Conservation (phyloP, 2,888 invertebrate genomes). For the Ischnura elegans region DNA sequence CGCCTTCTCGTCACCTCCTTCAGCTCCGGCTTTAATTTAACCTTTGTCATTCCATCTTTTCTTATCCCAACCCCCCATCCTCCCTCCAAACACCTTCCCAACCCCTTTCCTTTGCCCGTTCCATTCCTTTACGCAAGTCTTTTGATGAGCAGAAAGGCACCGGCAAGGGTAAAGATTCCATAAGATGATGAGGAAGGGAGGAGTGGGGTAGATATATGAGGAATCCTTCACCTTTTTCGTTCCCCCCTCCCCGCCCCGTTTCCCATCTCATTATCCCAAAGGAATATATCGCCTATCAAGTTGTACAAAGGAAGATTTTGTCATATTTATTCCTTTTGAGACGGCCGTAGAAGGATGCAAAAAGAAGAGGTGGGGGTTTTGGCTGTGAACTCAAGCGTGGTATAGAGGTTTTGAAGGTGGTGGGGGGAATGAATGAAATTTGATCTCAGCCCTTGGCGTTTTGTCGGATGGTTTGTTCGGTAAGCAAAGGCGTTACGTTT, state of each 20-base stretch:
- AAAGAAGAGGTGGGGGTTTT: neutral
- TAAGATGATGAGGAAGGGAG: neutral
- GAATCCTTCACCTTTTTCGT: neutral
- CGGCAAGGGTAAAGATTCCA: neutral
- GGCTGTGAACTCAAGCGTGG: neutral
- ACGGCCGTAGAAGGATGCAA: too few relatives aligned
- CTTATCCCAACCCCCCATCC: too few relatives aligned
- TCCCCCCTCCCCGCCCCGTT: neutral
- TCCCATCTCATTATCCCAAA: slow-evolving; percentile 9
- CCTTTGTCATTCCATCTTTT: neutral
- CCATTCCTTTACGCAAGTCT: too few relatives aligned
- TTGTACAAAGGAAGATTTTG: neutral
- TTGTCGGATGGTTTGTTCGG: neutral
- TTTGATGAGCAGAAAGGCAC: neutral
- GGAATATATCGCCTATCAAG: slow-evolving; percentile 18
- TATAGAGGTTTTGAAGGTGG: neutral
- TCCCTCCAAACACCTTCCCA: neutral
- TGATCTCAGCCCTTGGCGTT: neutral
- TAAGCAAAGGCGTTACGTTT: neutral
- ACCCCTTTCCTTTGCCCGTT: neutral
- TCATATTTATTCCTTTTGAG: slow-evolving; percentile 24
- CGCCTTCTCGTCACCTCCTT: neutral
- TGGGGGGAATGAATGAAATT: neutral
- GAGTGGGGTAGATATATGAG: neutral
- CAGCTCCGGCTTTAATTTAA: neutral